Evolutionary conservation across 2,113 vertebrate species (phyloP).

Genomic region (Xenopus laevis): DNA sequence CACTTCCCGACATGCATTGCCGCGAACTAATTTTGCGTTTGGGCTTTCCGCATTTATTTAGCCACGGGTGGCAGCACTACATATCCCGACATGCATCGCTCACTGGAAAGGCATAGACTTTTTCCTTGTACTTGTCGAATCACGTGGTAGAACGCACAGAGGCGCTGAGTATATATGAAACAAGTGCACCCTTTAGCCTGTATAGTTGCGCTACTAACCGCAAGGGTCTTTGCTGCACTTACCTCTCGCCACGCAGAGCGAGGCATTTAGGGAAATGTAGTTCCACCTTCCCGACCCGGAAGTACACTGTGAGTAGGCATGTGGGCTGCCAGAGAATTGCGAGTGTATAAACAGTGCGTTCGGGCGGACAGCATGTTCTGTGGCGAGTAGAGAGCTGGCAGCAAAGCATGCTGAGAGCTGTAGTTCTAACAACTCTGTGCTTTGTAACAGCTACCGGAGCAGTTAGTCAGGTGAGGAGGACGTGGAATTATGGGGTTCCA

Average conservation of each 20-base stretch:
- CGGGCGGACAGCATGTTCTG: too few relatives aligned
- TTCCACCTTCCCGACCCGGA: not conserved
- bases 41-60: not conserved
- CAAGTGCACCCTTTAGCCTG: too few relatives aligned
- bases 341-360: too few relatives aligned
- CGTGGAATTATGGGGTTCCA: too few relatives aligned
- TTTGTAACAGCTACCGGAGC: not conserved
- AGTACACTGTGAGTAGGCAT: not conserved
- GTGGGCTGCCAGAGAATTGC: too few relatives aligned
- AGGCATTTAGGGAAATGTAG: constrained; percentile 22
- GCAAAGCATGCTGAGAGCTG: constrained; percentile 12
- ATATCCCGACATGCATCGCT: not conserved
- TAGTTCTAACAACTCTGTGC: not conserved
- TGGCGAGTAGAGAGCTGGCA: not conserved
- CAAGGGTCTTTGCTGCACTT: too few relatives aligned
- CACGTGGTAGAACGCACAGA: too few relatives aligned
- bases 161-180: too few relatives aligned
- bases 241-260: not conserved
- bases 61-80: not conserved
- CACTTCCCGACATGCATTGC: not conserved
- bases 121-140: too few relatives aligned
- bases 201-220: too few relatives aligned
- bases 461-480: not conserved
- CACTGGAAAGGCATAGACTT: too few relatives aligned
- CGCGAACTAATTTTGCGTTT: not conserved